phyloP scores from a whole-genome alignment of 2,113 vertebrate genomes.

The Semnornis frantzii region DNA sequence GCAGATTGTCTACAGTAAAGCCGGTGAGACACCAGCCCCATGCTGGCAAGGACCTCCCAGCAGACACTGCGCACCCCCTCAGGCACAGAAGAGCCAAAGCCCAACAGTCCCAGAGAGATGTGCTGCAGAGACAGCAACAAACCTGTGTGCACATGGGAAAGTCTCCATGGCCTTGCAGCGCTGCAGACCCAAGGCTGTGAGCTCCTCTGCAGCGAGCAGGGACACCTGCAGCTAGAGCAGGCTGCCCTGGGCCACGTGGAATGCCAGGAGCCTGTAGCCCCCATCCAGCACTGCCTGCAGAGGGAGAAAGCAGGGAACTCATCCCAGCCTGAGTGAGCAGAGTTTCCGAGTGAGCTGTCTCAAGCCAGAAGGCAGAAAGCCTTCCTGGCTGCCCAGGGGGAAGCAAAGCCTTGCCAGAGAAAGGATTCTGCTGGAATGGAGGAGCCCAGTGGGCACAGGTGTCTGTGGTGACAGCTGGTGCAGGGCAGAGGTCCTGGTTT shows the following conservation, averaged over 20 bases:
- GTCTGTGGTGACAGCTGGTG: not conserved
- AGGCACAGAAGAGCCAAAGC: not conserved
- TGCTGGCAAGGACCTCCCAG: not conserved
- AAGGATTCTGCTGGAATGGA: not conserved
- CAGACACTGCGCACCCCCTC: not conserved
- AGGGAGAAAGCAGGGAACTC: not conserved
- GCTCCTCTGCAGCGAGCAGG: too few relatives aligned
- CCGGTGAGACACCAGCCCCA: not conserved
- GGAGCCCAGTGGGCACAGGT: not conserved
- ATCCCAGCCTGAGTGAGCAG: rapidly evolving
- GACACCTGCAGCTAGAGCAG: too few relatives aligned
- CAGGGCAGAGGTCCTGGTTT: not conserved
- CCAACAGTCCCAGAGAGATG: not conserved
- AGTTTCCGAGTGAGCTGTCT: not conserved
- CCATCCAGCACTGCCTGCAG: rapidly evolving
- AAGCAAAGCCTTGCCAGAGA: not conserved
- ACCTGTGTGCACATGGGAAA: not conserved
- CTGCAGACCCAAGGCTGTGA: not conserved
- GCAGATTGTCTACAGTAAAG: not conserved
- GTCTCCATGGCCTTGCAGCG: not conserved
- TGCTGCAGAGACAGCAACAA: not conserved
- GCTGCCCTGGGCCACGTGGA: not conserved
- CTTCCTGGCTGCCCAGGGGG: not conserved
- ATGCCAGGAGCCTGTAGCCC: not conserved
- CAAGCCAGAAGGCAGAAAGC: not conserved